Base-by-base conservation (phyloP, 2,113 vertebrate genomes). In the Lophochroa leadbeateri region DNA sequence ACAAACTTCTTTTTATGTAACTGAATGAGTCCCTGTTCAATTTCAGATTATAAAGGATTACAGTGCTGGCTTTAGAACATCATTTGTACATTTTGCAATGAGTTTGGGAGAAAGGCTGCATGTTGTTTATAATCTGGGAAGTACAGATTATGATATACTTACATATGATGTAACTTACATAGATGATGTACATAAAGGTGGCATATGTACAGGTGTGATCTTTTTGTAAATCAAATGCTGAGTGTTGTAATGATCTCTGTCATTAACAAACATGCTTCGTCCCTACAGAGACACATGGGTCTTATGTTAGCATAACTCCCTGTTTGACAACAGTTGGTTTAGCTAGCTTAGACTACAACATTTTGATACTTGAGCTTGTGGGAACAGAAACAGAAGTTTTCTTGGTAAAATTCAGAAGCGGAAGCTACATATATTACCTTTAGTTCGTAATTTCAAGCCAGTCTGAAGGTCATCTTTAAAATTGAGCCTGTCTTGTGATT, bases 1-100 rank as follows among this genome's bases (percentile, higher is more conserved):
- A 53, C 76, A 88, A 53, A 47, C 29, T 68, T 57, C 35, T 91
- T 91, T 82, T 94, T 72, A 46, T 70, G 52, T 71, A 91, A 50
- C 55, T 80, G 81, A 94, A 68, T 21, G 37, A 76, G 50, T 11
- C 57, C 37, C 86, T 58, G 50, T 55, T 95, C 86, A 41, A 60
- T 86, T 91, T 82, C 69, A 92, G 88, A 81, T 90, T 76, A 79
- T 79, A 33, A 79, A 90, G 92, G 86, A 88, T 94, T 86, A 79
- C 78, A 82, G 53, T 74, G 50, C 85, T 91, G 90, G 88, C 8
- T 31, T 77, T 52, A 85, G 79, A 88, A 65, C 57, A 37, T 52
- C 18, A 52, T 58, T 96, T 93, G 37, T 82, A 70, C 81, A 27
- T 92, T 92, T 97, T 95, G 72, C 81, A 91, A 24, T 16, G 71